Evolutionary conservation across 2,888 invertebrate genomes (phyloP), one percentile per base, ranked within the genome.

Genomic region (Eumacrocentrus americanus): DNA sequence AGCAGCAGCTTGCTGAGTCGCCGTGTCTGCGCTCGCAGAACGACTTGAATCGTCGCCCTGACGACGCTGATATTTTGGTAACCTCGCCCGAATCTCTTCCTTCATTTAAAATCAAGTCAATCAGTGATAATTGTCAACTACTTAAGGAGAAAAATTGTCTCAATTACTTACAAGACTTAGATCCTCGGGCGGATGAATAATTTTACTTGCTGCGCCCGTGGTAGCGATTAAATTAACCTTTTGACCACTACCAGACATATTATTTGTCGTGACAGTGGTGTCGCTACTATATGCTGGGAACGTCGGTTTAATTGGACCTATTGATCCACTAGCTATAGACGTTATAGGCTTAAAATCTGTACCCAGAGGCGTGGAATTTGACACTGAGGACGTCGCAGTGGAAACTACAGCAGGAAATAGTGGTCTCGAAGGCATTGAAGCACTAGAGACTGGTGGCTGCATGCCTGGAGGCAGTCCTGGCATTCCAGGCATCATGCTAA

Each of bases 141-240:
- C n/a, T n/a, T n/a, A n/a, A n/a, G n/a, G n/a, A n/a, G n/a, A 35
- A 12, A 38, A 12, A 52, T 12, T 20, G n/a, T 22, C 9, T 12
- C 1, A 46, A 38, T 50, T 46, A 72, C 79, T 78, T 73, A 85
- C 88, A 81, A 89, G 73, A 25, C 96, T 96, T 55, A 95, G 88
- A 81, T 95, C 95, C 80, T 97, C 96, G 0, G 93, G 90, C 0
- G 97, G 97, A 81, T 97, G 97, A 69, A 97, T 88, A 58, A 97
- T 96, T 82, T 91, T 91, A 74, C 93, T 92, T 37, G 92, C 89
- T 4, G 93, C 90, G 42, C 92, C 91, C 4, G 91, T 89, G n/a
- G 91, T 87, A 11, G 89, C 89, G 53, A 92, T 90, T 6, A 90
- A 84, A 63, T 81, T 81, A 22, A 82, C 81, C 70, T 83, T 83